Evolutionary conservation across 2,888 invertebrate species (phyloP), one percentile per base, ranked within the genome.

Genomic region (Campopleginae sp.): DNA sequence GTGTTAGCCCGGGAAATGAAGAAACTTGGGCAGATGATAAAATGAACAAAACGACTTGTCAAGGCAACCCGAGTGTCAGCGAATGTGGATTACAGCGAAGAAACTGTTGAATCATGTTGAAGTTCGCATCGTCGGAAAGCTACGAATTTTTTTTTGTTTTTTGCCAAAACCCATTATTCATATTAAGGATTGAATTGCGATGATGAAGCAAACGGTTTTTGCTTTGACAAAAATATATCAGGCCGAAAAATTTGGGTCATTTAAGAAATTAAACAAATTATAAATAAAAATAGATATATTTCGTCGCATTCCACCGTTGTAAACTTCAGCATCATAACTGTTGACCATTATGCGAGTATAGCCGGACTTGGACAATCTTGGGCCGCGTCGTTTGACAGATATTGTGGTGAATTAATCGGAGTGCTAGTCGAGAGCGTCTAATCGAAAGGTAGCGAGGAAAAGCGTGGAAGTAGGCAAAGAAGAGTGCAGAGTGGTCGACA

Each of bases 341-440:
- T n/a, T n/a, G n/a, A n/a, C n/a, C n/a, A n/a, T n/a, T n/a, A n/a
- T n/a, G 68, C 63, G 76, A 63, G 78, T 71, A 83, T 75, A 61
- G 19, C 70, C 65, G 75, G 74, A 81, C 54, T 70, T 58, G 46
- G 81, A 84, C 61, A 86, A 84, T 83, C 84, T 80, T 84, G 78
- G 85, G 65, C 80, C 80, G 79, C 79, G 58, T 63, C 44, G 31
- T 68, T 10, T 8, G 51, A 74, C 33, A 42, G 61, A 77, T 61
- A 66, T 71, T 17, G 72, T 46, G 86, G 85, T 86, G 89, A 89
- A 87, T 88, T 86, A 85, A 88, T 85, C 87, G 84, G 85, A 87
- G 85, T 88, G 82, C 77, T 77, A 33, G 42, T 77, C 48, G 72
- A 54, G 79, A 68, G 80, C 42, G 70, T 65, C 54, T 58, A 63